Percentiles rank a stretch among this genome's conserved stretches.
Evolutionary conservation across 1,140 invertebrate genomes (phyloP).

Genomic region (Drosophila carrolli): DNA sequence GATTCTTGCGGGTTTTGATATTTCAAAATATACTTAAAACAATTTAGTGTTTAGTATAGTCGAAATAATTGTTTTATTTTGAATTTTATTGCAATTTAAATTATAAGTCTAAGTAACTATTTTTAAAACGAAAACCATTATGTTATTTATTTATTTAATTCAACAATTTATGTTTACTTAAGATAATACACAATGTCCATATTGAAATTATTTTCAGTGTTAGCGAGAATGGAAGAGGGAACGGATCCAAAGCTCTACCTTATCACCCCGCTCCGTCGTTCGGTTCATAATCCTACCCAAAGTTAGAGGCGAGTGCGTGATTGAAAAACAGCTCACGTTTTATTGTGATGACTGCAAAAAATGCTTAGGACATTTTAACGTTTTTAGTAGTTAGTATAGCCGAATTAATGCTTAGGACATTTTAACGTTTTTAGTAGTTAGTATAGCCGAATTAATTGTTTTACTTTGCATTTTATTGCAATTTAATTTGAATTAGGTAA

Average conservation of each 20-base stretch:
- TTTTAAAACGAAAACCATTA: too few relatives aligned
- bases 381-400: neutral
- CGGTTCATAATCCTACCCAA: neutral
- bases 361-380: neutral
- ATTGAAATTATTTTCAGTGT: conserved; percentile 2
- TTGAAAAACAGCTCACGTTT: conserved; percentile 41
- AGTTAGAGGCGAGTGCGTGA: conserved; percentile 38
- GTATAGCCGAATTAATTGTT: conserved; percentile 14
- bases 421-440: conserved; percentile 11
- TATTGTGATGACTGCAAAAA: neutral
- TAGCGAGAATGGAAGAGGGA: neutral
- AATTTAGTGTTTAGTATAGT: too few relatives aligned
- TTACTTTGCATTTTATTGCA: conserved; percentile 2
- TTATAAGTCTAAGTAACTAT: too few relatives aligned
- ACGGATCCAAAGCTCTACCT: conserved; percentile 22
- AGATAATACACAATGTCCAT: too few relatives aligned
- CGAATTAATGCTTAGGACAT: too few relatives aligned
- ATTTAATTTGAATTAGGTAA: neutral
- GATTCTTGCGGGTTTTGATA: too few relatives aligned
- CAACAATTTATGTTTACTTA: too few relatives aligned
- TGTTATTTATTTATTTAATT: too few relatives aligned
- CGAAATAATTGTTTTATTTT: too few relatives aligned
- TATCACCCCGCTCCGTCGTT: conserved; percentile 37
- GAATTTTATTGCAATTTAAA: too few relatives aligned
- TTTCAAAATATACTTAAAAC: too few relatives aligned